Evolutionary conservation across 2,113 vertebrate species (phyloP), one percentile per base, ranked within the genome.

Genomic region (Passer domesticus): DNA sequence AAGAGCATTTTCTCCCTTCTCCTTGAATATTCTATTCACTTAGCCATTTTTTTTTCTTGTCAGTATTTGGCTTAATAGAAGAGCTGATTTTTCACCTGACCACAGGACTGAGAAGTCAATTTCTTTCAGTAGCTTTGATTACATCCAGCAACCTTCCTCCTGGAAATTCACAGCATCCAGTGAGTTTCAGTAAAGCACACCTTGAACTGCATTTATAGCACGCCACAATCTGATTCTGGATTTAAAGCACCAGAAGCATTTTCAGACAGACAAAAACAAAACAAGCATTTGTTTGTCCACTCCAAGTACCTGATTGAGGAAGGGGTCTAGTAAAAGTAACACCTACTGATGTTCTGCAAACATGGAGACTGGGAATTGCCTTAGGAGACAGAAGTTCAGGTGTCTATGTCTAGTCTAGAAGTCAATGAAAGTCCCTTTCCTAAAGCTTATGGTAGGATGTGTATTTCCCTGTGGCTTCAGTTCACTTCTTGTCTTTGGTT

Each of bases 91-190:
- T 90, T 81, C 76, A 72, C 49, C 31, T 7, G 1, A 56, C 85
- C 88, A 74, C 47, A 70, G 55, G 59, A 74, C 82, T 93, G 28
- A 83, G 47, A 92, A 87, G 82, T 74, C 68, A 90, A 46, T 94
- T 87, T 83, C n/a, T 78, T 90, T 88, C 68, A 64, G 60, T 22
- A 83, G 64, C 11, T 95, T 83, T 95, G 64, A 78, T 93, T 86
- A 67, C 35, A 53, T 74, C 76, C 94, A 96, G 77, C 73, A 95
- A 39, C 20, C 25, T 78, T 67, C 27, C 47, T 90, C 75, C 75
- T 15, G 64, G 72, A 89, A 93, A 92, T 74, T 93, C 92, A 90
- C 10, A 4, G 56, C 64, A 70, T 41, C 52, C 79, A 90, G 15
- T 21, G 63, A 83, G 53, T 67, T 88, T 88, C 68, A 30, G 72